Evolutionary conservation across 1,140 invertebrate species (phyloP), one percentile per base, ranked within the genome.

Genomic region (Habropoda laboriosa): DNA sequence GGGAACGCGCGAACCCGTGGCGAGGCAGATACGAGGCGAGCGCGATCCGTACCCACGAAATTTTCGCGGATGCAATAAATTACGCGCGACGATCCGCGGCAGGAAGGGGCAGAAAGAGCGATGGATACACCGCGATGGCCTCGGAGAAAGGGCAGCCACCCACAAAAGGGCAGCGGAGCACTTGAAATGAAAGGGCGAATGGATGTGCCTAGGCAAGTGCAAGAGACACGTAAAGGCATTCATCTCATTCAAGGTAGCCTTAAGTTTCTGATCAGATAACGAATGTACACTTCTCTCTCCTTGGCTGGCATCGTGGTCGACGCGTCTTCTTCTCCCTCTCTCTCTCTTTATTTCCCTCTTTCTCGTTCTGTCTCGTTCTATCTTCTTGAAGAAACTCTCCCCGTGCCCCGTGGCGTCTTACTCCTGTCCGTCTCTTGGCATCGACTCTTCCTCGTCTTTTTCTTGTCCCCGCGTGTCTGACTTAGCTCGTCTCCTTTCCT

Each of bases 221-320:
- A 92, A 91, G 90, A 92, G 89, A 91, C 90, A 91, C 90, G 89
- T 91, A 89, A 89, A 91, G 87, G 90, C 91, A 92, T 92, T 92
- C 91, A 92, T 92, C 91, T 92, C 91, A 90, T 92, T 92, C 90
- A 92, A 91, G 90, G 90, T 89, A 91, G 88, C 88, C 87, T 90
- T 91, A 91, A 90, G 87, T 90, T 88, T 92, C 88, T 87, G 91
- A 92, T 92, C 91, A 92, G 91, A 92, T 92, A 92, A 90, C 91
- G 89, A 90, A 92, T 90, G 90, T 91, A 92, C 86, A 91, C 91
- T 91, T 86, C 84, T 87, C 87, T 89, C 82, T 86, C 78, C 83
- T 84, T 83, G 82, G 81, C 60, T 57, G 40, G 66, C 73, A 76
- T 76, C 61, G 63, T 72, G 74, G 76, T 45, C 72, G 81, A 83